phyloP scores from a whole-genome alignment of 1,140 invertebrate species.

The Mesaphorura yosii region DNA sequence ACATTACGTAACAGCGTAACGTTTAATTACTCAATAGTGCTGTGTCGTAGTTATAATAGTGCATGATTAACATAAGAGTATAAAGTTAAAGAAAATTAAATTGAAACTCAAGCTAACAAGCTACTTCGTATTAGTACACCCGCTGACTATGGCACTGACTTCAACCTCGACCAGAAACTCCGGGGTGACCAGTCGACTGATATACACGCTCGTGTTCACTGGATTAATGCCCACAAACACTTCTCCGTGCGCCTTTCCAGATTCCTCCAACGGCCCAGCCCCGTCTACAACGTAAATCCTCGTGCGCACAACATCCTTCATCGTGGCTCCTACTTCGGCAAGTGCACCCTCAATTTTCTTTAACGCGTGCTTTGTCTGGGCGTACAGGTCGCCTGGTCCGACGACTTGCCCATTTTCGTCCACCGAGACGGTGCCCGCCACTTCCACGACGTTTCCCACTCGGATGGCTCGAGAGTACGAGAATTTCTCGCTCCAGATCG shows the following conservation, averaged over 20 bases:
- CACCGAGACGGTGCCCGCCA: constrained; percentile 17
- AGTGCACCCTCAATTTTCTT: constrained; percentile 12
- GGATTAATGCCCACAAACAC: constrained; percentile 15
- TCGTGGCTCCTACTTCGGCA: not conserved
- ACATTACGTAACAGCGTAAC: too few relatives aligned
- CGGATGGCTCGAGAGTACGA: constrained; percentile 15
- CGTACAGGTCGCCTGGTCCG: constrained; percentile 1
- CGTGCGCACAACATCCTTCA: constrained; percentile 16
- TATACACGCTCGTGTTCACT: constrained; percentile 10
- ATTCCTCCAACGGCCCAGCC: not conserved
- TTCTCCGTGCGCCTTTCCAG: constrained; percentile 13
- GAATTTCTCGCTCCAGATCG: constrained; percentile 1
- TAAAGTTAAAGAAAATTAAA: too few relatives aligned
- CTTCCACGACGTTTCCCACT: constrained; percentile 14
- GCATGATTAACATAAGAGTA: too few relatives aligned
- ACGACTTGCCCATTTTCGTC: constrained; percentile 10
- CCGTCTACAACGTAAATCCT: constrained; percentile 16
- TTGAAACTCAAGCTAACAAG: too few relatives aligned
- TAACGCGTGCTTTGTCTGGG: constrained; percentile 12
- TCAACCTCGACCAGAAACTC: constrained; percentile 18
- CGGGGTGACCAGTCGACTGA: not conserved
- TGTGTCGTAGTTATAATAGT: too few relatives aligned
- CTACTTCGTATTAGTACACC: too few relatives aligned
- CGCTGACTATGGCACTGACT: constrained; percentile 5
- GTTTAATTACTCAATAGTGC: too few relatives aligned